A percentile compares a stretch with the other conserved stretches of the same genome.
These are phyloP conservation scores for Gobio gobio DNA, from an alignment of 2,113 vertebrate species.

Conservation along the genomic window DNA sequence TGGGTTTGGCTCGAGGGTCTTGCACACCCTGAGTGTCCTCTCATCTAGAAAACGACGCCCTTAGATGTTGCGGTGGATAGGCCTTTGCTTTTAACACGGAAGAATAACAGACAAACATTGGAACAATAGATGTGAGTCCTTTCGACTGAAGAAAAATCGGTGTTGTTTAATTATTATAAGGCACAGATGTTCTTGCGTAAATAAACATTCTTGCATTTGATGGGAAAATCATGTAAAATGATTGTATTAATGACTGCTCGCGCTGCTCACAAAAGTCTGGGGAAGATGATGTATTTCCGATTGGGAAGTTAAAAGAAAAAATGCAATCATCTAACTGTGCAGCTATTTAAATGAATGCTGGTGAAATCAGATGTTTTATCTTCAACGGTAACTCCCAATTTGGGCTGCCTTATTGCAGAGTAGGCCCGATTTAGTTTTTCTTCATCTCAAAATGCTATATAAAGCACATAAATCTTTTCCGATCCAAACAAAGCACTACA, in stretches of 20 bases:
- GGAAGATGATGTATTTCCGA: background rate
- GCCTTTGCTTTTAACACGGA: constrained; percentile 3
- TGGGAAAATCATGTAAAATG: too few species aligned
- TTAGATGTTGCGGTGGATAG: constrained; percentile 72
- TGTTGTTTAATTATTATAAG: too few species aligned
- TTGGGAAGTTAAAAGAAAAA: background rate
- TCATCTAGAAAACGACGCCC: constrained; percentile 71
- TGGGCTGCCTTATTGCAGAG: constrained; percentile 70
- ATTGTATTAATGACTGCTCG: background rate
- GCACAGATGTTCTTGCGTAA: too few species aligned
- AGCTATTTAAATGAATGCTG: background rate
- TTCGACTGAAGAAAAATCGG: too few species aligned
- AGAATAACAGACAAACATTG: constrained; percentile 10
- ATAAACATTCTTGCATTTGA: too few species aligned
- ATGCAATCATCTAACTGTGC: background rate
- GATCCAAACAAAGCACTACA: constrained; percentile 73
- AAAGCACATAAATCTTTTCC: constrained; percentile 72
- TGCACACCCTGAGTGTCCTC: constrained; percentile 76
- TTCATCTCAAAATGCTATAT: constrained; percentile 67
- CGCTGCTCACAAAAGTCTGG: background rate
- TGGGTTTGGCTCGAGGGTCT: constrained; percentile 69
- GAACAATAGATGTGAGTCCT: background rate
- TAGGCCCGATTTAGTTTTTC: constrained; percentile 61
- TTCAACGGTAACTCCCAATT: background rate
- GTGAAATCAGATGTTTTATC: background rate